Conservation (phyloP, 2,888 invertebrate species). For the Congeria kusceri region DNA sequence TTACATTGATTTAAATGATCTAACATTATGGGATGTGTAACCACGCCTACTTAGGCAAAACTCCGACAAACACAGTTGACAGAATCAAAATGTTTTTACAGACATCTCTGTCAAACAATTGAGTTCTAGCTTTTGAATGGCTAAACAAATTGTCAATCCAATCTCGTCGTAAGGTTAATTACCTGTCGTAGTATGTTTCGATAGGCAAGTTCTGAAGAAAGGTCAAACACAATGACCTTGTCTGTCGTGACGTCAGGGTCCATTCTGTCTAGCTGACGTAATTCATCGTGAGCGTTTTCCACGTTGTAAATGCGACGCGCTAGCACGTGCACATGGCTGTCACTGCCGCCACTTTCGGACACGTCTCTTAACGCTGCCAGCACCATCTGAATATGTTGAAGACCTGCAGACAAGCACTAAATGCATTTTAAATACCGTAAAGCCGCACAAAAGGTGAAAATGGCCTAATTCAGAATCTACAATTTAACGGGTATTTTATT, state of each 20-base stretch:
- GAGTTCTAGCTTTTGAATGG: no score
- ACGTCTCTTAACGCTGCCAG: conserved; percentile 23
- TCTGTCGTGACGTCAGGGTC: conserved; percentile 49
- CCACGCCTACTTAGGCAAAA: no score
- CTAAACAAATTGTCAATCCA: no score
- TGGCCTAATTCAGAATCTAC: no score
- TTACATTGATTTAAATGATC: no score
- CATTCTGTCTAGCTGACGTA: conserved; percentile 73
- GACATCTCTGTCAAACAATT: no score
- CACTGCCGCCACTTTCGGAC: conserved; percentile 16
- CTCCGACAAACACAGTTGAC: no score
- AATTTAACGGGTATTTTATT: no score
- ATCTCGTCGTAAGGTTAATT: conserved; percentile 30
- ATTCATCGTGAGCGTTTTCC: conserved; percentile 75
- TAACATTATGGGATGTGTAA: no score
- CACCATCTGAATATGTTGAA: conserved; percentile 64
- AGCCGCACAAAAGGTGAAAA: no score
- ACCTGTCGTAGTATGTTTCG: conserved; percentile 77
- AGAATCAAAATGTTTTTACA: no score
- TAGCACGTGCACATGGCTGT: conserved; percentile 46
- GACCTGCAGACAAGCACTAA: conserved; percentile 45
- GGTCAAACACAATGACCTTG: conserved; percentile 78
- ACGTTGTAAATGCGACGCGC: conserved; percentile 69
- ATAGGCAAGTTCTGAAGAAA: conserved; percentile 76
- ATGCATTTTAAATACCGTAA: no score